A percentile compares a stretch with the other conserved stretches of the same genome.
phyloP scores from a whole-genome alignment of 2,797 vertebrate genomes.

The Oceanodroma leucorhoa region DNA sequence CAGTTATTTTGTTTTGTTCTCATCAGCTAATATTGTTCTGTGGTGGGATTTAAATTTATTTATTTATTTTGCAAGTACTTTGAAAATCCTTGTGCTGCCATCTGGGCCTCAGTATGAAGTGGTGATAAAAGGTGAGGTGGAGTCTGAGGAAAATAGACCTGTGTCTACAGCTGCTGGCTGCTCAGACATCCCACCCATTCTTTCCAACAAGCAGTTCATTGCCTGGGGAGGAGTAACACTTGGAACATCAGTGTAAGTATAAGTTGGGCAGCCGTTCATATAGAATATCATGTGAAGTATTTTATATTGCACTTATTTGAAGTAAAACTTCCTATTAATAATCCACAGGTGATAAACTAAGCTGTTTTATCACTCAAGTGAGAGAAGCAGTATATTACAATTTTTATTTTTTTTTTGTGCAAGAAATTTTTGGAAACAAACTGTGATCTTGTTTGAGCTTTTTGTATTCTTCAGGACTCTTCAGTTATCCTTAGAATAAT shows the following conservation, averaged over 20 bases:
- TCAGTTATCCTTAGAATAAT: not conserved
- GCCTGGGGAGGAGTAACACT: slow-evolving; percentile 92
- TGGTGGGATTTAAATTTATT: not conserved
- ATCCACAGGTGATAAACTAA: not conserved
- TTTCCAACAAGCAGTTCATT: slow-evolving; percentile 94
- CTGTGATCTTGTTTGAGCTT: not conserved
- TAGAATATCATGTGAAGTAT: not conserved
- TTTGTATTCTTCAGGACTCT: not conserved
- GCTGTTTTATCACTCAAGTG: not conserved
- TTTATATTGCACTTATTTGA: not conserved
- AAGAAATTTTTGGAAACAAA: not conserved
- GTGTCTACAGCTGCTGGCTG: slow-evolving; percentile 3
- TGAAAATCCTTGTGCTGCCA: slow-evolving; percentile 91
- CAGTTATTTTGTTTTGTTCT: not conserved
- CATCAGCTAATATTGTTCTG: not conserved
- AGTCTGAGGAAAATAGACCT: slow-evolving; percentile 54
- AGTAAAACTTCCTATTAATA: not conserved
- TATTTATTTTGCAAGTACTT: slow-evolving; percentile 75
- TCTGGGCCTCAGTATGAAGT: slow-evolving; percentile 96
- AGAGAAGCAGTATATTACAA: not conserved
- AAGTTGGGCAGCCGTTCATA: not conserved
- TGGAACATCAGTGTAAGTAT: slow-evolving; percentile 89
- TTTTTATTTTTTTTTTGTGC: not conserved
- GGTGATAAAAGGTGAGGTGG: slow-evolving; percentile 81
- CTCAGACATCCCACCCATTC: slow-evolving; percentile 84